Base-by-base conservation (phyloP, 2,888 invertebrate species). In the Heliconius hortense region DNA sequence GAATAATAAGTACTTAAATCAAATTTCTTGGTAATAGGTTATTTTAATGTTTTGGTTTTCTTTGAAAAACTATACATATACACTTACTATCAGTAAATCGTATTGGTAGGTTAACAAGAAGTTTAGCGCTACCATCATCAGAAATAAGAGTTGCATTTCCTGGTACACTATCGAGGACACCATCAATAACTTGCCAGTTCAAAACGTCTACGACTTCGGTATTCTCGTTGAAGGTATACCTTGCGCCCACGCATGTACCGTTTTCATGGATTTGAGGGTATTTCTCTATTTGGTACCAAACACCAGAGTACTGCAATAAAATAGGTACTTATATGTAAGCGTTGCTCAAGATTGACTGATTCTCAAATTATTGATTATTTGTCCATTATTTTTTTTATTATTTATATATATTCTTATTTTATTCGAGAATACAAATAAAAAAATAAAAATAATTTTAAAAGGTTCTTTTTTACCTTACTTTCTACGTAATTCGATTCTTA, bases 261-360 rank as follows among this genome's bases (percentile, higher is more conserved):
- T 64, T 81, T 26, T 85, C 85, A 53, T 84, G 81, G n/a, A 82
- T 79, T 82, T 87, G 85, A 15, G 89, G 89, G 79, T 93, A 92
- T 21, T 88, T 84, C 75, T 89, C 86, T 7, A 86, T 87, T 73
- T 92, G 89, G 82, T 91, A 94, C 94, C 93, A 94, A 2, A 83
- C 88, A 67, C 89, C 92, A 35, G 86, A 84, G 79, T 89, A 94
- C 94, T 92, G 87, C 2, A 56, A 60, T 26, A 1, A 53, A 68
- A 53, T 26, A 48, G 5, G 48, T 48, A 18, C 0, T 0, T 18
- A 18, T 18, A 48, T 7, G 48, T 18, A 2, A 18, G 7, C 7
- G 18, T 48, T 48, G 48, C 48, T 48, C 18, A 18, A 48, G 18
- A 18, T 48, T 48, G 7, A 10, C 11, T 39, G 10, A 39, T 39